Evolutionary conservation across 2,888 invertebrate species (phyloP).

Genomic region (Tipula vernalis): DNA sequence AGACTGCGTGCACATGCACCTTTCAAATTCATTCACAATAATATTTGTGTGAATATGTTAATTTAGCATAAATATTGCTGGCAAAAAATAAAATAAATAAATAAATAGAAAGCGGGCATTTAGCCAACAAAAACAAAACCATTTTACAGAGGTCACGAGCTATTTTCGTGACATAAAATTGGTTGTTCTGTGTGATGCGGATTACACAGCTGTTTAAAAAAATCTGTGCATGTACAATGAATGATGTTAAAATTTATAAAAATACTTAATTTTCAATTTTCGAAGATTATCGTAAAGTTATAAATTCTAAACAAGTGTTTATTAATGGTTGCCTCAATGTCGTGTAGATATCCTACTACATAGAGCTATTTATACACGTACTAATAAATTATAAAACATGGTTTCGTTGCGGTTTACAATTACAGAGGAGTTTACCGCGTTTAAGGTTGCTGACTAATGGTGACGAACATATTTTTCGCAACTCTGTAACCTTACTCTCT

Average conservation of each 20-base stretch:
- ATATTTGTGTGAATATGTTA: background rate
- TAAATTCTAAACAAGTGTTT: background rate
- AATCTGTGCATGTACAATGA: background rate
- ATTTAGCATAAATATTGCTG: background rate
- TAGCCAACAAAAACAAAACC: background rate
- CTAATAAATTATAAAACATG: no score
- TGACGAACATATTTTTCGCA: no score
- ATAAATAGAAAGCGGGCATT: background rate
- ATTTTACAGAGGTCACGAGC: background rate
- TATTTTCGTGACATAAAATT: background rate
- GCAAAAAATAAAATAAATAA: background rate
- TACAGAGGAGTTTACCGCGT: no score
- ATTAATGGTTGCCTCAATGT: background rate
- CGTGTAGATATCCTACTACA: no score
- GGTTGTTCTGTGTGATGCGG: background rate
- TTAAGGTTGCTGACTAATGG: no score
- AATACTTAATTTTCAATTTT: background rate
- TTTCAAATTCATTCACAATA: background rate
- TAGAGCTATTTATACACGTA: no score
- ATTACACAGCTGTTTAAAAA: background rate
- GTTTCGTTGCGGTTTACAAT: no score
- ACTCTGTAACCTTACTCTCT: no score
- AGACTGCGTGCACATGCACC: background rate
- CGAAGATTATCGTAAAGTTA: background rate
- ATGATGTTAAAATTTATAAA: background rate